Evolutionary conservation across 1,140 invertebrate genomes (phyloP).

Genomic region (Vollenhovia emeryi): DNA sequence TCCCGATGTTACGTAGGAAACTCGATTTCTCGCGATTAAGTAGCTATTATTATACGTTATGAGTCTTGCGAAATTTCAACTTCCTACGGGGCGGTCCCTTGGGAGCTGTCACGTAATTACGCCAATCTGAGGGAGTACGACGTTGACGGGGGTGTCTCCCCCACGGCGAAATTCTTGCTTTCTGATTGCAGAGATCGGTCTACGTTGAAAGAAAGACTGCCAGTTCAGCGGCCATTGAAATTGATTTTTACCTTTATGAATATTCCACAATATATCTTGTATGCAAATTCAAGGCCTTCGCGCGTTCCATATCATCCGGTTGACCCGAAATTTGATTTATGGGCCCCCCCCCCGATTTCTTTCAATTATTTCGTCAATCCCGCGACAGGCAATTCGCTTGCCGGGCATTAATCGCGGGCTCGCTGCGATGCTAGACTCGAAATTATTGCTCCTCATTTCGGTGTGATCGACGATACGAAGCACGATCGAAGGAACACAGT

Average conservation of each 20-base stretch:
- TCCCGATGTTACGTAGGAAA: constrained; percentile 46
- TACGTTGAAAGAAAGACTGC: not conserved
- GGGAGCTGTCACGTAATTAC: constrained; percentile 11
- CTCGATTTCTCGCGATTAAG: constrained; percentile 58
- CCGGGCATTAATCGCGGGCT: constrained; percentile 12
- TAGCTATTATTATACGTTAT: constrained; percentile 59
- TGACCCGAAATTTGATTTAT: constrained; percentile 27
- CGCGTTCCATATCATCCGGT: not conserved
- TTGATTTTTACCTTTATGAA: not conserved
- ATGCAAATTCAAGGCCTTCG: not conserved
- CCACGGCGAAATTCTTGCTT: not conserved
- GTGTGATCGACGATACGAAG: constrained; percentile 2
- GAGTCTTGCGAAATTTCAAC: constrained; percentile 31
- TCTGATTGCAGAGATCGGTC: not conserved
- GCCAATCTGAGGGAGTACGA: constrained; percentile 16
- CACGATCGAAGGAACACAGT: not conserved
- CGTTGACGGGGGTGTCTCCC: not conserved
- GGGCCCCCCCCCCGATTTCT: not conserved
- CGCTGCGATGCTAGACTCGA: not conserved
- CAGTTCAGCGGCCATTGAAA: not conserved
- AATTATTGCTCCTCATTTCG: constrained; percentile 15
- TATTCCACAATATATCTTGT: not conserved
- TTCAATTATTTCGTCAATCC: constrained; percentile 29
- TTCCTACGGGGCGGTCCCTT: not conserved
- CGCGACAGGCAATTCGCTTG: constrained; percentile 21